Evolutionary conservation across 1,140 invertebrate genomes (phyloP).

Genomic region (Neotoxoptera formosana): DNA sequence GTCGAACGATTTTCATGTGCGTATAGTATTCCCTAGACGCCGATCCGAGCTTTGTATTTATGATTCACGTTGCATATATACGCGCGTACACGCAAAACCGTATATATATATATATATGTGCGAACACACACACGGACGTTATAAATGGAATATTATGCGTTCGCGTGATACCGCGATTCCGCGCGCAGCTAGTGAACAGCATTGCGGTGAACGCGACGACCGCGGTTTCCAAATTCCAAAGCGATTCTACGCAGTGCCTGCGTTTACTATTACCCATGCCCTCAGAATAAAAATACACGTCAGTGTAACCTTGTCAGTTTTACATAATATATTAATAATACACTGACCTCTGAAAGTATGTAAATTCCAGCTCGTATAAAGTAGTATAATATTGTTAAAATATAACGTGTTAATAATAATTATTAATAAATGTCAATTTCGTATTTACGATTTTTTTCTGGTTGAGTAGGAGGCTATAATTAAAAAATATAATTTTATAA

Average conservation of each 20-base stretch:
- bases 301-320: too few relatives aligned
- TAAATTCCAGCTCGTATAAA: too few relatives aligned
- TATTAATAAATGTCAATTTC: too few relatives aligned
- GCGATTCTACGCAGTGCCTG: not conserved
- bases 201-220: not conserved
- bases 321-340: too few relatives aligned
- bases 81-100: not conserved
- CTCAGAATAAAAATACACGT: too few relatives aligned
- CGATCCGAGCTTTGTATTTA: slow-evolving; percentile 54
- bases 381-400: too few relatives aligned
- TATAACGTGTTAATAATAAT: too few relatives aligned
- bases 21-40: slow-evolving; percentile 50
- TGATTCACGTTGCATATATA: slow-evolving; percentile 38
- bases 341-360: too few relatives aligned
- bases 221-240: not conserved
- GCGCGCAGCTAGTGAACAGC: not conserved
- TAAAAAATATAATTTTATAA: too few relatives aligned
- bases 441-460: too few relatives aligned
- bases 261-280: not conserved
- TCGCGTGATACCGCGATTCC: not conserved
- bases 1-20: slow-evolving; percentile 51
- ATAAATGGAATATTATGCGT: not conserved
- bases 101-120: not conserved
- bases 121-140: not conserved
- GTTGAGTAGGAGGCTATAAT: too few relatives aligned